Base-by-base conservation (phyloP, 2,888 invertebrate species). In the Meiosimyza decipiens region DNA sequence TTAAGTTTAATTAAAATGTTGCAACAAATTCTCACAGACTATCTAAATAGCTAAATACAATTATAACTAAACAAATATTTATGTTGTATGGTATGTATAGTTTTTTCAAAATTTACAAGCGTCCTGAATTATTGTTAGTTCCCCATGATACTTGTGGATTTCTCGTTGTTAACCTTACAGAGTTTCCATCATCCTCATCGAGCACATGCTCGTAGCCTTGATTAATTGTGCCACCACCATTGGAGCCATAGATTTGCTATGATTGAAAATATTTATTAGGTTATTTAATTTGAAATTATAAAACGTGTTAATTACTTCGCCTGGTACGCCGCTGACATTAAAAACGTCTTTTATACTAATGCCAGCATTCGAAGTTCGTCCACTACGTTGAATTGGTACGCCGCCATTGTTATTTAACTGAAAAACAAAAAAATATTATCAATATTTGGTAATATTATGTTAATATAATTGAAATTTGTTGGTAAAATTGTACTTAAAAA, bases 321-420 rank as follows among this genome's bases (percentile, higher is more conserved):
- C 73, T 60, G 83, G 82, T 11, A 87, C 85, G 74, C 90, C 90
- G 76, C 90, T 91, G 0, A 91, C 92, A 83, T 92, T 93, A 79
- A 95, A 95, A 0, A 95, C 92, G 76, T 95, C 94, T 81, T 95
- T 94, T 9, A 94, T 92, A 77, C 92, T 93, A 78, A 93, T 93
- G 80, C 93, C 93, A 1, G 93, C 92, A 75, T 92, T 94, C 54
- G 95, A 95, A 73, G 91, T 90, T 65, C 95, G 89, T 71, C 93
- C 93, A 73, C 92, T 92, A 18, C 93, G 90, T 60, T 71, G 79
- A 75, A 81, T 83, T 47, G 88, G 83, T 66, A 89, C 89, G 51
- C 89, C 88, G 28, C 88, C 90, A 47, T 89, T 88, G 78, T 91
- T 92, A 81, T 91, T 92, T 57, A 90, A 82, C 90, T 91, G 82